A percentile compares a stretch with the other conserved stretches of the same genome.
Conservation (phyloP, 1,140 invertebrate species). For the Macrobrachium nipponense region DNA sequence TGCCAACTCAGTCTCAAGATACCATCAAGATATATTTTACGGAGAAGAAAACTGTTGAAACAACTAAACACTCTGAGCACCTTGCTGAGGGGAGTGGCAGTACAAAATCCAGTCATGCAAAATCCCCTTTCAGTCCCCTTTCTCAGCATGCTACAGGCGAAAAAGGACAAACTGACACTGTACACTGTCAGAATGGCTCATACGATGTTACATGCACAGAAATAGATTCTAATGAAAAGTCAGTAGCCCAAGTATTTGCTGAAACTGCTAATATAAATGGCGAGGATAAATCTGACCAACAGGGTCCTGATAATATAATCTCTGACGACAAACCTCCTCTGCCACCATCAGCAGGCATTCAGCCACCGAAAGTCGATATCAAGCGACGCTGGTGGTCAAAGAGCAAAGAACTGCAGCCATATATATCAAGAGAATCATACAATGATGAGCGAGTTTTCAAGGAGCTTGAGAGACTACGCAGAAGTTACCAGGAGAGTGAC, state of each 20-base stretch:
- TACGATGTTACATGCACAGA: no score
- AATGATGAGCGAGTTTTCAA: conserved; percentile 58
- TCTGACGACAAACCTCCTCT: conserved; percentile 56
- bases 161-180: no score
- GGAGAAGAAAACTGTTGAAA: no score
- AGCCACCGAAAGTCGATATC: conserved; percentile 52
- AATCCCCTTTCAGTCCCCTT: no score
- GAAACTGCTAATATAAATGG: background rate
- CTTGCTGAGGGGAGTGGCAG: no score
- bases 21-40: background rate
- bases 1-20: background rate
- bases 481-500: conserved; percentile 61
- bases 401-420: conserved; percentile 56
- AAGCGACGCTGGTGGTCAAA: conserved; percentile 51
- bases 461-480: conserved; percentile 57
- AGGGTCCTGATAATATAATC: conserved; percentile 4
- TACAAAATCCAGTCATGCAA: no score
- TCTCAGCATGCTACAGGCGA: no score
- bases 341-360: conserved; percentile 41
- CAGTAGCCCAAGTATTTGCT: no score
- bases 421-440: conserved; percentile 63
- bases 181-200: no score
- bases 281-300: conserved; percentile 18
- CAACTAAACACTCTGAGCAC: no score
- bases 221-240: no score